A percentile compares a stretch with the other conserved stretches of the same genome.
phyloP scores from a whole-genome alignment of 2,888 invertebrate species.

The Melinopterus prodromus region DNA sequence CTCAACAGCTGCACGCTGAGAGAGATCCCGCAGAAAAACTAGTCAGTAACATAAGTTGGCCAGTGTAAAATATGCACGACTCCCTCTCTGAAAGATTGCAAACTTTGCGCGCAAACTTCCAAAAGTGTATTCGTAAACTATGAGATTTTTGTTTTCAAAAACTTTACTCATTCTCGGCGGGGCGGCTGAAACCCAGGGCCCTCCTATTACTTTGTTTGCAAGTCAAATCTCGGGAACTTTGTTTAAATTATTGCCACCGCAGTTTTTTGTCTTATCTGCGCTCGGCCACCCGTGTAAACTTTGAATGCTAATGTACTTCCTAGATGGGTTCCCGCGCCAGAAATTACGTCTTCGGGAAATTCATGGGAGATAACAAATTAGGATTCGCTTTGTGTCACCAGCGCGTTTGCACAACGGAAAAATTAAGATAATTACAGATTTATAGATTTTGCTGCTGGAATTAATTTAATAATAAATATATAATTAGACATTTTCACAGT shows the following conservation, averaged over 20 bases:
- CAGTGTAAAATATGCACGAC: not conserved
- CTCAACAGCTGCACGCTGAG: not conserved
- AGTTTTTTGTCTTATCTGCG: not conserved
- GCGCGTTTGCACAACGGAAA: too few relatives aligned
- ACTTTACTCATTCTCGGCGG: not conserved
- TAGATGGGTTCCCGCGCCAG: not conserved
- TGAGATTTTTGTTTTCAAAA: not conserved
- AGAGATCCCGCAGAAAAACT: not conserved
- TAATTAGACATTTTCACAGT: too few relatives aligned
- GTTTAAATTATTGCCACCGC: not conserved
- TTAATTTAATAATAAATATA: too few relatives aligned
- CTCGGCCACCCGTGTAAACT: not conserved
- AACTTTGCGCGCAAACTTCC: not conserved
- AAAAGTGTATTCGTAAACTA: conserved; percentile 16
- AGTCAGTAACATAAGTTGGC: not conserved
- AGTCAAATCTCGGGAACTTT: conserved; percentile 14
- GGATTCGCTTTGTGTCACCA: too few relatives aligned
- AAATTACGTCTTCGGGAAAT: not conserved
- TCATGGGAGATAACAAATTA: too few relatives aligned
- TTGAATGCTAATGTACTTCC: not conserved
- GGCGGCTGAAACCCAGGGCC: not conserved
- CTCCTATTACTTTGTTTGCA: conserved; percentile 22
- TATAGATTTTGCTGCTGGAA: too few relatives aligned
- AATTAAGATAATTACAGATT: too few relatives aligned
- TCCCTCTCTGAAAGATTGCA: not conserved